Evolutionary conservation across 37 sponge, comb jelly and placozoan genomes (phyloP).

Genomic region (Theonella swinhoei): DNA sequence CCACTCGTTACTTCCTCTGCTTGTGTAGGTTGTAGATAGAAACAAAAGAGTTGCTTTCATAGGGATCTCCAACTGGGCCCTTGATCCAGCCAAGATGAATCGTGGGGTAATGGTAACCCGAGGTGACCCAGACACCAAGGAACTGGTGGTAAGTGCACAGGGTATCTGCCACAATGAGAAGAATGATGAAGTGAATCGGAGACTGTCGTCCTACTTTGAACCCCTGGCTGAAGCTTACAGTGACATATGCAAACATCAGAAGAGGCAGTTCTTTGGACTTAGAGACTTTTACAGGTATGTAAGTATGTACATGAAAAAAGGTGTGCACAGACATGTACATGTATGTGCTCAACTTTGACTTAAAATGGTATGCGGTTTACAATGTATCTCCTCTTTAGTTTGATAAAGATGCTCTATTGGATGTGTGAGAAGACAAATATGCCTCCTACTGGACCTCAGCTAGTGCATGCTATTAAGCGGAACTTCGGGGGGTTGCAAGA

Average conservation of each 20-base stretch:
- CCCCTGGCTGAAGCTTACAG: constrained; percentile 75
- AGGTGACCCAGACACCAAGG: constrained; percentile 74
- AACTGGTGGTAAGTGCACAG: constrained; percentile 78
- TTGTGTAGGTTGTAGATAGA: constrained; percentile 44
- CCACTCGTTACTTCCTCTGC: background rate
- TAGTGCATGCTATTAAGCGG: constrained; percentile 84
- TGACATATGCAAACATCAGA: constrained; percentile 39
- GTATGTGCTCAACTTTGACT: background rate
- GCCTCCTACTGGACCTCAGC: constrained; percentile 48
- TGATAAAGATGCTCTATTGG: constrained; percentile 93
- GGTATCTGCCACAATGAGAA: constrained; percentile 72
- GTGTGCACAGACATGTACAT: background rate
- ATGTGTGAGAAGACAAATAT: constrained; percentile 52
- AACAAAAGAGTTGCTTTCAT: constrained; percentile 88
- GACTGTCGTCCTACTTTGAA: constrained; percentile 45
- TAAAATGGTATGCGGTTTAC: background rate
- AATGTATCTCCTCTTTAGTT: constrained; percentile 51
- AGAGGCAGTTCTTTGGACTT: constrained; percentile 89
- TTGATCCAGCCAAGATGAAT: constrained; percentile 99
- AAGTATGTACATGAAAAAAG: too few species aligned
- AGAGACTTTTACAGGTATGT: constrained; percentile 92
- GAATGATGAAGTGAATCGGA: constrained; percentile 39
- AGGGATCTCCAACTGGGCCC: constrained; percentile 98
- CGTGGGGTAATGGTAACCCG: constrained; percentile 93
- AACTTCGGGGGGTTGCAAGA: constrained; percentile 88